Evolutionary conservation across 1,140 invertebrate genomes (phyloP).

Genomic region (Zaprionus capensis): DNA sequence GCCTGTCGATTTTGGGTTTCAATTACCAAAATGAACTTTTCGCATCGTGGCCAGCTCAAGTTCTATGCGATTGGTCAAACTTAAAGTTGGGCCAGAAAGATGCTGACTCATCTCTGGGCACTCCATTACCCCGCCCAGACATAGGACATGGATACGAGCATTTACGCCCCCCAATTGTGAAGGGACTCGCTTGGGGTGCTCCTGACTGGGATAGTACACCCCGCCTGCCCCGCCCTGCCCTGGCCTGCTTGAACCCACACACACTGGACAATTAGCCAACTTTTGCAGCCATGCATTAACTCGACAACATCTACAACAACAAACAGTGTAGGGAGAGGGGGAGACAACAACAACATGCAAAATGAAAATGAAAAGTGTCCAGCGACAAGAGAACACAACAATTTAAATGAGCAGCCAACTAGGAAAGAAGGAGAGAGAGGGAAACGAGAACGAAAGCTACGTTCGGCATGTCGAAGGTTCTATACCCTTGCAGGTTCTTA

Average conservation of each 20-base stretch:
- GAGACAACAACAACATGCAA: slow-evolving; percentile 17
- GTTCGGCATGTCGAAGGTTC: too few species aligned
- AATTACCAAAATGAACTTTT: slow-evolving; percentile 23
- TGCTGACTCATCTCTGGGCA: slow-evolving; percentile 57
- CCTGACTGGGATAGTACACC: background rate
- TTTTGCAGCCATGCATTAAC: slow-evolving; percentile 77
- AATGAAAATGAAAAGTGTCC: slow-evolving; percentile 53
- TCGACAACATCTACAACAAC: slow-evolving; percentile 57
- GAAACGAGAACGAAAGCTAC: too few species aligned
- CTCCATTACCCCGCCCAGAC: slow-evolving; percentile 54
- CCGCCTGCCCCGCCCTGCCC: too few species aligned
- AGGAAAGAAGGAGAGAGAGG: background rate
- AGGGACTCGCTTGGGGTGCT: background rate
- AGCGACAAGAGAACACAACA: slow-evolving; percentile 44
- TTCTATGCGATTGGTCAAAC: slow-evolving; percentile 20
- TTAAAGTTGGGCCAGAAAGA: slow-evolving; percentile 18
- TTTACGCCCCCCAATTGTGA: background rate
- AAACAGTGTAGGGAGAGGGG: background rate
- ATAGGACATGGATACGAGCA: slow-evolving; percentile 22
- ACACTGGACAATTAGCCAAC: slow-evolving; percentile 75
- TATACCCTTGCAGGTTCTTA: too few species aligned
- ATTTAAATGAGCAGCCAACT: slow-evolving; percentile 76
- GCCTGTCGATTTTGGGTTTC: slow-evolving; percentile 14
- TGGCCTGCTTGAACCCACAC: background rate
- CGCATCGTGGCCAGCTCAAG: background rate